Conservation (phyloP, 2,113 vertebrate genomes). For the Paramormyrops kingsleyae region DNA sequence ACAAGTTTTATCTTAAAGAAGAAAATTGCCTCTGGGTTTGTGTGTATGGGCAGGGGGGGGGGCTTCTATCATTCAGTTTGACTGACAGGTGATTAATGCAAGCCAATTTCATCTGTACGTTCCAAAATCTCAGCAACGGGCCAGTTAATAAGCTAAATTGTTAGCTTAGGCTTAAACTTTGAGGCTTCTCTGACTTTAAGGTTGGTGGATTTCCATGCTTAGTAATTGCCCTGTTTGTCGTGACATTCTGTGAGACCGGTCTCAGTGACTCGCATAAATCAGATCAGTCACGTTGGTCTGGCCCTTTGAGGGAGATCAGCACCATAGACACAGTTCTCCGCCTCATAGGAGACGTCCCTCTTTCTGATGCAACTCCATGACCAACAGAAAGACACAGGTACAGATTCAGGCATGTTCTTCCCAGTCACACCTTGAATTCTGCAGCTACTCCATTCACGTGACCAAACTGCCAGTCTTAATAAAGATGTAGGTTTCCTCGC, state of each 20-base stretch:
- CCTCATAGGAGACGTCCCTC: neutral
- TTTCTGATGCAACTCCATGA: neutral
- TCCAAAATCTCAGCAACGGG: neutral
- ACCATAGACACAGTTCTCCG: neutral
- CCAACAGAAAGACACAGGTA: neutral
- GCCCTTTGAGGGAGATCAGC: neutral
- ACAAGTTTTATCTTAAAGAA: slow-evolving; percentile 1
- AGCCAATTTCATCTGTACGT: neutral
- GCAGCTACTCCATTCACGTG: neutral
- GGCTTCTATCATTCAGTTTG: neutral
- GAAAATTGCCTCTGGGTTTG: neutral
- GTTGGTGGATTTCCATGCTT: neutral
- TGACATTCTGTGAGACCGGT: neutral
- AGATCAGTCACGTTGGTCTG: neutral
- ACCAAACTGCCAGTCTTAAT: neutral
- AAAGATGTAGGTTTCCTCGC: neutral
- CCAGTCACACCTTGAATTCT: neutral
- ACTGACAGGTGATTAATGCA: neutral
- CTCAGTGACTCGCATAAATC: neutral
- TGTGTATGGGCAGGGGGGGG: neutral
- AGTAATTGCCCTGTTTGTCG: neutral
- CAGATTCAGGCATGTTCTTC: neutral
- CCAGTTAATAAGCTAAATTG: neutral
- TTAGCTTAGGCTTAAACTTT: neutral
- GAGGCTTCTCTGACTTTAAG: neutral